Base-by-base conservation (phyloP, 1,140 invertebrate genomes). In the Callitettix versicolor region DNA sequence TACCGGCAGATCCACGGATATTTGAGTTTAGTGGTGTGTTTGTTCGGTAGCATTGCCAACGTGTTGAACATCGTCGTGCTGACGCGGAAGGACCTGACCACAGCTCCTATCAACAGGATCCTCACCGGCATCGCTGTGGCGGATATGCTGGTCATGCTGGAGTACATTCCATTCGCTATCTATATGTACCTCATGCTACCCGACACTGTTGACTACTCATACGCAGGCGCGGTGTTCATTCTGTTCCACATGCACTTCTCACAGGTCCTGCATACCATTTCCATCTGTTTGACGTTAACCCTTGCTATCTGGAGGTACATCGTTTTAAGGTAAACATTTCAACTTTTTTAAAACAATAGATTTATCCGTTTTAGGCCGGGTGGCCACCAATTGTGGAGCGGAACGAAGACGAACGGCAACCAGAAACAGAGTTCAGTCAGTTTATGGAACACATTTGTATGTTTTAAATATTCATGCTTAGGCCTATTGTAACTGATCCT, bases 41-140 rank as follows among this genome's bases (percentile, higher is more conserved):
- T 88, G 20, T 88, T 95, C 61, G 92, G 93, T 18, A 86, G 86
- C 36, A 72, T 94, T 50, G 86, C 90, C n/a, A 96, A 96, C 66
- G 72, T 88, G 12, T 71, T 95, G 33, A 96, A 94, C 66, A 86
- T 96, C 34, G 80, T 87, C 2, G 89, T 96, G 1, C 68, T 96
- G 21, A 94, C 91, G 1, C 74, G 88, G 30, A 85, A 86, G 59
- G 84, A 91, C 57, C 84, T 93, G 77, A 77, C 80, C 3, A 71
- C 78, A 36, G 81, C 86, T 0, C 86, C 90, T 1, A 91, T 91
- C 49, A 94, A 93, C 66, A 75, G 81, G 51, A 86, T 93, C 33
- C 75, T 94, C 1, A 82, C 87, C 54, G 80, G 81, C 58, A 71
- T 93, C 26, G 90, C 91, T 0, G 80, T 88, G 0, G 82, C 86